Evolutionary conservation across 1,140 invertebrate genomes (phyloP).

Genomic region (Drosophila ogumai): DNA sequence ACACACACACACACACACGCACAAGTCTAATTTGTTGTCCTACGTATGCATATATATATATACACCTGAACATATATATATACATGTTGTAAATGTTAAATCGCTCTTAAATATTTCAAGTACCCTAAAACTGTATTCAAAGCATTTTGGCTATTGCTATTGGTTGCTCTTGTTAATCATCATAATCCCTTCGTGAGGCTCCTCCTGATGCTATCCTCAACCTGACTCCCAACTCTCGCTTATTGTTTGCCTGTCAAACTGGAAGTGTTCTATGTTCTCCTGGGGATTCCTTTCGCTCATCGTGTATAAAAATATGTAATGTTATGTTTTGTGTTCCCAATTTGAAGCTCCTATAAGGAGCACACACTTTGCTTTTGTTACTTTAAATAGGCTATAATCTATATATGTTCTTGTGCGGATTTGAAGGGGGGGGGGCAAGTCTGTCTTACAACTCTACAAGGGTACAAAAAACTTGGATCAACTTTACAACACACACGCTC

Average conservation of each 20-base stretch:
- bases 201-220: conserved; percentile 15
- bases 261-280: conserved; percentile 29
- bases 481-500: conserved; percentile 16
- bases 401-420: conserved; percentile 30
- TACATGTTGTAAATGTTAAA: conserved; percentile 31
- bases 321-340: conserved; percentile 53
- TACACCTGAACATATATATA: conserved; percentile 9
- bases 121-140: conserved; percentile 49
- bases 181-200: conserved; percentile 16
- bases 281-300: conserved; percentile 14
- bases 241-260: conserved; percentile 52
- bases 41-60: conserved; percentile 28
- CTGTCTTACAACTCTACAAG: conserved; percentile 31
- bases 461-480: conserved; percentile 37
- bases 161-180: conserved; percentile 54
- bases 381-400: conserved; percentile 18
- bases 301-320: conserved; percentile 67
- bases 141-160: conserved; percentile 63
- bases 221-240: background rate
- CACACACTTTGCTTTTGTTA: conserved; percentile 38
- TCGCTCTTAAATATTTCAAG: conserved; percentile 23
- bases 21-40: conserved; percentile 22
- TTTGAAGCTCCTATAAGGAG: conserved; percentile 78
- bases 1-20: background rate
- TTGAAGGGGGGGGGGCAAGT: conserved; percentile 1